Evolutionary conservation across 2,797 vertebrate species (phyloP), one percentile per base, ranked within the genome.

Genomic region (Pangasius mekongensis): DNA sequence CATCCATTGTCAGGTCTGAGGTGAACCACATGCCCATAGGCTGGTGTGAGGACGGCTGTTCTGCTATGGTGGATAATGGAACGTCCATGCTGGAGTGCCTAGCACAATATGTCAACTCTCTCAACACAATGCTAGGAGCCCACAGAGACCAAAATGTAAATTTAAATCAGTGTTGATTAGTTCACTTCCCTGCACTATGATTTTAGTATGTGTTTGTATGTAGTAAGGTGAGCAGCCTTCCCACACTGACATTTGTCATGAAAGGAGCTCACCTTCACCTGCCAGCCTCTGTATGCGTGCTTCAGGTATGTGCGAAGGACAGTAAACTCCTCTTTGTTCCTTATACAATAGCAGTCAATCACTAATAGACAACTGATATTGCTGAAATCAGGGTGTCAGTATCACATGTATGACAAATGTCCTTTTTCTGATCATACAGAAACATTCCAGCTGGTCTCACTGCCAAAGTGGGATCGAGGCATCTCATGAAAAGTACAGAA

Each of bases 251-350:
- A 4, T 92, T 91, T 22, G 43, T 90, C 58, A 91, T 92, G 91
- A 92, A 92, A 16, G 88, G 90, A 88, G 90, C 86, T 60, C 89
- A 91, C 52, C 69, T 92, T 3, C 88, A 92, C 33, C 71, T 92
- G 36, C 86, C 91, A 16, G 36, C 49, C 2, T 81, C 83, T 36
- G 83, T 76, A 9, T 85, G 86, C 62, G 76, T 88, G 33, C n/a
- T 88, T 80, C 52, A 81, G 87, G 87, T 88, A 62, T 33, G 64
- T 66, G n/a, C 0, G 5, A 6, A 13, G 22, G 58, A 56, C 58
- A 30, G 27, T 30, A 22, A 30, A 30, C 64, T 30, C 60, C 7
- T 22, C 58, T 60, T 5, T 56, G 56, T 20, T 58, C 20, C 56
- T 58, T 58, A 60, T 60, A 33, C 66, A 7, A 71, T 18, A 71